Percentiles rank a stretch among this genome's conserved stretches.
Conservation (phyloP, 2,888 invertebrate species). For the Petrolisthes cinctipes region DNA sequence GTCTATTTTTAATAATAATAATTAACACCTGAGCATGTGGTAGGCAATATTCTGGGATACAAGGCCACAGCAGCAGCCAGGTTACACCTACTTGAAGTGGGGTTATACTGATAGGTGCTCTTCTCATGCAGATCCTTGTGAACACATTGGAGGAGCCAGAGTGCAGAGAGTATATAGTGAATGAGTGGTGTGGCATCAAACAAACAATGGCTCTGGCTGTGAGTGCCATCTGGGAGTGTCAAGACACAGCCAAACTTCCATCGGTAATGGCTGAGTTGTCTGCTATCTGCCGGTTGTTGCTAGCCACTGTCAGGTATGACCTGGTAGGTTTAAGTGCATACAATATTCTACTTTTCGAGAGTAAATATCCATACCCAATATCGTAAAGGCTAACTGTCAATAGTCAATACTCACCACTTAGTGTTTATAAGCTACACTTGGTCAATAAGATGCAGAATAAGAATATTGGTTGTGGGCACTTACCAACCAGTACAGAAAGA, state of each 20-base stretch:
- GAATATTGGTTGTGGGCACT: no score
- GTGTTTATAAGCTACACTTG: no score
- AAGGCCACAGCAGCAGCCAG: no score
- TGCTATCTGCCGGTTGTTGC: constrained; percentile 4
- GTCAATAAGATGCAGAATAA: no score
- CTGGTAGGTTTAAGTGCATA: constrained; percentile 12
- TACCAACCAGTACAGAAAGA: no score
- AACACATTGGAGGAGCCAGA: constrained; percentile 23
- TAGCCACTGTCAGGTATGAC: constrained; percentile 26
- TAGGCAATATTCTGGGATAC: no score
- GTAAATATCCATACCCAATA: no score
- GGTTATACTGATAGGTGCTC: neutral
- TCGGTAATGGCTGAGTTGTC: constrained; percentile 11
- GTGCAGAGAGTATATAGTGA: constrained; percentile 24
- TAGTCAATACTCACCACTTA: no score
- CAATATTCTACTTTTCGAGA: neutral
- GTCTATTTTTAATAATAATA: no score
- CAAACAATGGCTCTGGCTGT: constrained; percentile 13
- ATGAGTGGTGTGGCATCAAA: constrained; percentile 34
- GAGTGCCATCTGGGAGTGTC: neutral
- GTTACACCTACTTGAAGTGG: no score
- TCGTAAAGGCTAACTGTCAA: no score
- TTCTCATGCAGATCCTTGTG: constrained; percentile 28
- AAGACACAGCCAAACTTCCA: constrained; percentile 9
- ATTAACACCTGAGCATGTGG: no score